Evolutionary conservation across 1,140 invertebrate genomes (phyloP), one percentile per base, ranked within the genome.

Genomic region (Diachasma alloeum): DNA sequence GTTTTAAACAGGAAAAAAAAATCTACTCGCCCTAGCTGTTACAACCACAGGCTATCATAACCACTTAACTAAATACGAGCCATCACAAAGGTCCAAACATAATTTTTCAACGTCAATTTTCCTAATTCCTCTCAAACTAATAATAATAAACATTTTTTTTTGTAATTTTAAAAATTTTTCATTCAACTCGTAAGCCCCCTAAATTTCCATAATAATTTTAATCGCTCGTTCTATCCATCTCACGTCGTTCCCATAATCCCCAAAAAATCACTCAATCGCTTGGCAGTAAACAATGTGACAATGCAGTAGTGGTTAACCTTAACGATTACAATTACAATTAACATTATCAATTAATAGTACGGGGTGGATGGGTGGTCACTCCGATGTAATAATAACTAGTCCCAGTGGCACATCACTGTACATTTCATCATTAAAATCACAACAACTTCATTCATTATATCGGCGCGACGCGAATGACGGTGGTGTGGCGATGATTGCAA

Each of bases 221-320:
- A 74, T 76, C 44, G 37, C 46, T 79, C 69, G 36, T 69, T 37
- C 22, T 53, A 48, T 24, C 68, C 59, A 59, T 56, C 56, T 76
- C 56, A 39, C 37, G 11, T 75, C n/a, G 11, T 9, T n/a, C n/a
- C 24, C 19, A 36, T 72, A 39, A 66, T 66, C 48, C 59, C 46
- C 56, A 75, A 79, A 53, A 78, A 53, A 24, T 72, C 59, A 56
- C 69, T 79, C 72, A 75, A 74, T 88, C 84, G 85, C 84, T 89
- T 89, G 89, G 87, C 89, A 89, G 89, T 88, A 85, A 89, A 89
- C 87, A 89, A 89, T 89, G 86, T 89, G 89, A 89, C 87, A 89
- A 89, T 90, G 87, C 87, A 89, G 85, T 89, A 87, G 87, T 87
- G 84, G 85, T 88, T 89, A 76, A 44, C 39, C 59, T 76, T 59